Evolutionary conservation across 2,113 vertebrate genomes (phyloP), one percentile per base, ranked within the genome.

Genomic region (Vidua macroura): DNA sequence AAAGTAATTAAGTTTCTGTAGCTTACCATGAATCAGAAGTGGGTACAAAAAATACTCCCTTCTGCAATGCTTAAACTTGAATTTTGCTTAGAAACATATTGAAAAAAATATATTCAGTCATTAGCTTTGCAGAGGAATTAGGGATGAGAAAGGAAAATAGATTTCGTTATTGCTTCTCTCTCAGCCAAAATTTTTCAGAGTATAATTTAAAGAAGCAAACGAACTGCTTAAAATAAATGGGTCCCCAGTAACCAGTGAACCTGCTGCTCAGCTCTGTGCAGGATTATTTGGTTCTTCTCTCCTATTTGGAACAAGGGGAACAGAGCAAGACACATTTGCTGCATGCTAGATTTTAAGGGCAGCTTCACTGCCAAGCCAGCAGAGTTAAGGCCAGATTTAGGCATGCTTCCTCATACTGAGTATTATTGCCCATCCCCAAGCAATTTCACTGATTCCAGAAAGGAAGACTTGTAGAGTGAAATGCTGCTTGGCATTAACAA

Each of bases 11-110:
- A 39, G 6, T 82, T 94, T 70, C 63, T 56, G 7, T 84, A 75
- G 68, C 69, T 78, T 88, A 56, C 14, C 39, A 33, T 35, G 62
- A 91, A 93, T 37, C 72, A 60, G 60, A 87, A 84, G 33, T 90
- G 9, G 94, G 67, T 94, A 92, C 53, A 83, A 83, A 81, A 85
- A 86, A 86, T 72, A 60, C 55, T 72, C 75, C 39, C 31, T 95
- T 92, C 90, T 87, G 62, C 93, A 85, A 64, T 69, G 79, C 27
- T 86, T 83, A 75, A 74, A 88, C 8, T 30, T 63, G 9, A 17
- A 31, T 51, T 86, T 86, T 88, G 41, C 25, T 78, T 72, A 67
- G 75, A 63, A 92, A 55, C 11, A 14, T 59, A 69, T 4, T 46
- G 46, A 23, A 75, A 73, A 25, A 88, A 77, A 74, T 39, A 24